Base-by-base conservation (phyloP, 2,113 vertebrate genomes). In the Fulmarus glacialis region DNA sequence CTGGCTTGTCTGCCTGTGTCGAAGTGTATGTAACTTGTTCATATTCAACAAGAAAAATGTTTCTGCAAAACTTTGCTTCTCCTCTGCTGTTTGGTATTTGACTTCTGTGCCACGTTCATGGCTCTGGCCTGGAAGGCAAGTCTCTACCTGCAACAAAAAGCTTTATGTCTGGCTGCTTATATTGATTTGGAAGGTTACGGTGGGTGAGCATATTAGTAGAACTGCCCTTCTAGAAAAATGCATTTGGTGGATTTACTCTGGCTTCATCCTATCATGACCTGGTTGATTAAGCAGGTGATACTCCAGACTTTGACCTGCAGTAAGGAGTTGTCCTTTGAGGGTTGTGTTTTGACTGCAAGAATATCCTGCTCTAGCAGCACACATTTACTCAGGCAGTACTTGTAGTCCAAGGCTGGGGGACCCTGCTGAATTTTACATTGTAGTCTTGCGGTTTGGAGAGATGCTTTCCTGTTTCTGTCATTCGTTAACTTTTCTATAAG, bases 81-180 rank as follows among this genome's bases (percentile, higher is more conserved):
- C 29, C 23, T 62, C 45, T 58, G 52, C 78, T 83, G 21, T 64
- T 90, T 42, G 48, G 36, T 72, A 42, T 87, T 96, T 93, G n/a
- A 17, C 19, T 80, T 66, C 58, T 52, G 43, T 92, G 53, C 79
- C 30, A 2, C 0, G 0, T 20, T 53, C 2, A 0, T 43, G 74
- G 38, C 79, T 90, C 82, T 77, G 72, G 55, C 38, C 63, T 73
- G 81, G 53, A 50, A 93, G 74, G 87, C 42, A 80, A 73, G 38
- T 45, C 38, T 87, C 18, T 45, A 10, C 43, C 81, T 89, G 73
- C 64, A 66, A 43, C 48, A 52, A 20, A 83, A 78, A 78, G 9
- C 83, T 92, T 77, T 63, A 19, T 64, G 52, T 89, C 83, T 94
- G 91, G 48, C 47, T 91, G 68, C 83, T 89, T 62, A 5, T 68